Base-by-base conservation (phyloP, 2,888 invertebrate species). In the Tetrapedia diversipes region DNA sequence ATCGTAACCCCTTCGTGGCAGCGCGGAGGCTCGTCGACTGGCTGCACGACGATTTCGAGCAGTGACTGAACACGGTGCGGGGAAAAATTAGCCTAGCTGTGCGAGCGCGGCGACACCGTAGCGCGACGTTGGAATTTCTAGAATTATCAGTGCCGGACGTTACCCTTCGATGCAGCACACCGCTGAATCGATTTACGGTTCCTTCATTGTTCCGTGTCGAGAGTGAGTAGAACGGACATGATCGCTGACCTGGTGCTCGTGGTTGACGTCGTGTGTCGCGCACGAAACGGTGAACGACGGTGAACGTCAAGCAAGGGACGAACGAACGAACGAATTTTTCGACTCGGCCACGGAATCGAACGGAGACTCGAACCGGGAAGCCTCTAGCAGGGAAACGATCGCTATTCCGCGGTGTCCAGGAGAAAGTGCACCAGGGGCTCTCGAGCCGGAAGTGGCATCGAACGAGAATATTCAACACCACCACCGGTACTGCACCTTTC, bases 401-500 rank as follows among this genome's bases (percentile, higher is more conserved):
- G 56, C 47, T 56, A 34, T 27, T 63, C n/a, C 59, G 71, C 76
- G 60, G 19, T 68, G 43, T 54, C 37, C 56, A 29, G 79, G 73
- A 82, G 83, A 83, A 82, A 83, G 85, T 83, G 75, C 51, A 60
- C 19, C n/a, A n/a, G n/a, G 51, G 68, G 45, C 68, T 80, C 78
- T 68, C 76, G 60, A 75, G 43, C 74, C 84, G 84, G 84, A 85
- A 84, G 80, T 85, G 79, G 59, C 80, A 81, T 81, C 83, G 83
- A 75, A 68, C 81, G 69, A 72, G 74, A 77, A 83, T 79, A 81
- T 77, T 79, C 82, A 79, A 51, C 81, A 73, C 63, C 69, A 41
- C n/a, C n/a, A n/a, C n/a, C 59, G 51, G 27, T 54, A 41, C 59
- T 77, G 60, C 53, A 57, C 65, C 66, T 75, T 53, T 81, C 67